These are phyloP conservation scores for Pachliopta kotzebuea DNA, from an alignment of 2,888 invertebrate genomes.

Conservation along the genomic window DNA sequence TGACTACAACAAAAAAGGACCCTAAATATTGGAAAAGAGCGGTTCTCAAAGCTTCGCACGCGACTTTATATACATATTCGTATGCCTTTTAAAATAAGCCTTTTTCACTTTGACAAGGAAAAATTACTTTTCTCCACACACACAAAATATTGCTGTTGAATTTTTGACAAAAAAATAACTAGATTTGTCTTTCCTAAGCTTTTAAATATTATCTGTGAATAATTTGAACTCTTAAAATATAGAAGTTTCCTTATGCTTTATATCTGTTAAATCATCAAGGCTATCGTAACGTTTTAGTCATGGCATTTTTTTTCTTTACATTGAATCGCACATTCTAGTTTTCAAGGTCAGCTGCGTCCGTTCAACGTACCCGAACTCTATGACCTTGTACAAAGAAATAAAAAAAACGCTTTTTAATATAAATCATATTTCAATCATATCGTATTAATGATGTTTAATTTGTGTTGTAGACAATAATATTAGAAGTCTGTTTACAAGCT, in stretches of 20 bases:
- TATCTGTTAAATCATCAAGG: slow-evolving; percentile 25
- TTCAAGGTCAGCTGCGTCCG: slow-evolving; percentile 68
- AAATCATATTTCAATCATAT: neutral
- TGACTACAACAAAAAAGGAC: slow-evolving; percentile 77
- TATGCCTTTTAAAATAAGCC: neutral
- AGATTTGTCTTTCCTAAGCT: no score
- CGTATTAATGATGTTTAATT: neutral
- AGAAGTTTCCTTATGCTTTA: slow-evolving; percentile 31
- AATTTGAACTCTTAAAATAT: neutral
- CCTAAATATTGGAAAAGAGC: slow-evolving; percentile 62
- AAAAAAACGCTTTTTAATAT: neutral
- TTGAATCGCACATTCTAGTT: slow-evolving; percentile 52
- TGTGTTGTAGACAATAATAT: no score
- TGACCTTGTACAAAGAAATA: slow-evolving; percentile 45
- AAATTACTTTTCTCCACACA: no score
- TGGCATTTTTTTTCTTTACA: slow-evolving; percentile 43
- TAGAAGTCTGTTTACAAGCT: no score
- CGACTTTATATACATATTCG: neutral
- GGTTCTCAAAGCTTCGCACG: slow-evolving; percentile 36
- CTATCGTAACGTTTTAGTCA: slow-evolving; percentile 21
- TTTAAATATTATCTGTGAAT: neutral
- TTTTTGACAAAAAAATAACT: neutral
- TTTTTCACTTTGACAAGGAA: neutral
- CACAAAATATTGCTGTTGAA: neutral
- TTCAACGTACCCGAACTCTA: slow-evolving; percentile 69